Base-by-base conservation (phyloP, 2,113 vertebrate species). In the Ictidomys tridecemlineatus region DNA sequence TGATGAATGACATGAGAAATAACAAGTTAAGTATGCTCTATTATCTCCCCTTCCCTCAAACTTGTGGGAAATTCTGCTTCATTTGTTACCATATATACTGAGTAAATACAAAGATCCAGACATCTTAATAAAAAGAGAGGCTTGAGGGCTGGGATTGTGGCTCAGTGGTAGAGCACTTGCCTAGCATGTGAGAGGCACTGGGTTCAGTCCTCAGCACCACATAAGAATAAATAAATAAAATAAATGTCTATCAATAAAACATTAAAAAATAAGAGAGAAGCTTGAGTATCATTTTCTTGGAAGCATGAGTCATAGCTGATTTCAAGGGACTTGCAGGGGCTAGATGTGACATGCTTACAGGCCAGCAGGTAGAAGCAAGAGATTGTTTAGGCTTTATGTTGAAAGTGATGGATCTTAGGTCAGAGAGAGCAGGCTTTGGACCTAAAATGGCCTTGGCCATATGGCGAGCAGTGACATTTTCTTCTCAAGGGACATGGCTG, bases 371-470 rank as follows among this genome's bases (percentile, higher is more conserved):
- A 18, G 11, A 61, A 34, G 61, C 17, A 24, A 77, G 78, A 63
- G 34, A 42, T 51, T 0, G 3, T 37, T 13, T 39, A 32, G 45
- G 39, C 53, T 45, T 39, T 14, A 9, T 0, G 4, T 13, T 13
- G 45, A 89, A 61, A 69, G 82, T 85, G 69, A n/a, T 30, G 22
- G 69, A 74, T 4, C 7, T 58, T 63, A 61, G 4, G 4, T 13
- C n/a, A 37, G 17, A 1, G 20, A 79, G 70, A 56, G 24, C 26
- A 73, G 45, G 72, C 8, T 34, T 26, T 45, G 67, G 61, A 18
- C 34, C 51, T 20, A 8, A 56, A 58, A 79, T 17, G 30, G n/a
- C 2, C 26, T 3, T 24, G 53, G 65, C 61, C 67, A 32, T 0
- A 12, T 10, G 56, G 79, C 8, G 16, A 79, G 30, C 18, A 13